Base-by-base conservation (phyloP, 2,113 vertebrate genomes). In the Cryptomyrus ogoouensis region DNA sequence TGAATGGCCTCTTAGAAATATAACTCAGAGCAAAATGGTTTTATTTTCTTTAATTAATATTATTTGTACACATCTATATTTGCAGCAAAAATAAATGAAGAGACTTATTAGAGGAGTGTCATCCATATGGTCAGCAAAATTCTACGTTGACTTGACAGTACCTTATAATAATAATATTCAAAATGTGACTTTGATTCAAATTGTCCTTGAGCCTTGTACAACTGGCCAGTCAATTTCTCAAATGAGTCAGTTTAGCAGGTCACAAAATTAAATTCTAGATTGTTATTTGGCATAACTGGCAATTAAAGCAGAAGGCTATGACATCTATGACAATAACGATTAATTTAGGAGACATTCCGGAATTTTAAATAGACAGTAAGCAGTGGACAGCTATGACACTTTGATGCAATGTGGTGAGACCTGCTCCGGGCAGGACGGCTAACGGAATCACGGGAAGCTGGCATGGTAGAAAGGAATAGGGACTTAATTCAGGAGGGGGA, bases 221-320 rank as follows among this genome's bases (percentile, higher is more conserved):
- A 46, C 9, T 87, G 83, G 87, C 77, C 89, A 90, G 88, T 92
- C 90, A 66, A 87, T 90, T 47, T 9, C 77, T 35, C 6, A 24
- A 87, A 89, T 90, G 74, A 90, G 88, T 92, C 46, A 31, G 9
- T 21, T 80, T 83, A 56, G 52, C 24, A 83, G 88, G 89, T 83
- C 90, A 70, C 66, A 24, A 91, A 44, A 89, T 88, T 58, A 56
- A 87, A 70, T 70, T 21, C 2, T 74, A 80, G 12, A 53, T 53
- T 89, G 87, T 27, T 87, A 87, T 91, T 89, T 50, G 31, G 44
- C 17, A 49, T 50, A 89, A 70, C 49, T 31, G 39, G 56, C 27
- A 47, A 83, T 89, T 89, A 35, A 52, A 52, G 70, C 88, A 52
- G 70, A 83, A 83, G 53, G 19, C 31, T 52, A 52, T 83, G 24